These are phyloP conservation scores for Megalonaias nervosa DNA, from an alignment of 1,140 invertebrate genomes.

Conservation along the genomic window DNA sequence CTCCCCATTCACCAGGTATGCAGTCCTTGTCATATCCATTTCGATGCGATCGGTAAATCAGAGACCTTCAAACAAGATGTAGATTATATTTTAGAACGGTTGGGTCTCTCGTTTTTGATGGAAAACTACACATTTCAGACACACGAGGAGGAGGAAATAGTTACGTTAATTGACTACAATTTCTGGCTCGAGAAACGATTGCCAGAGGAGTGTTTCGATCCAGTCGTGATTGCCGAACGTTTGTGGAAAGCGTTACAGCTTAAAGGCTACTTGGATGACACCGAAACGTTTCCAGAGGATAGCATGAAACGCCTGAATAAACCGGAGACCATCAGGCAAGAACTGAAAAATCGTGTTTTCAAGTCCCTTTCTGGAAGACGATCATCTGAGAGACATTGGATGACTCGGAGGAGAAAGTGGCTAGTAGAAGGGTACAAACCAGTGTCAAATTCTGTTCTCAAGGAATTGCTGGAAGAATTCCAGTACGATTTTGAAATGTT, in stretches of 20 bases:
- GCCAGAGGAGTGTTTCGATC: background rate
- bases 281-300: background rate
- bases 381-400: background rate
- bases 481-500: constrained; percentile 17
- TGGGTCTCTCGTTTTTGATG: constrained; percentile 3
- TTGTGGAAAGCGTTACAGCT: constrained; percentile 26
- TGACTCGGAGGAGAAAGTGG: background rate
- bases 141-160: background rate
- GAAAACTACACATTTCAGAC: background rate
- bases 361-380: background rate
- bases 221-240: background rate
- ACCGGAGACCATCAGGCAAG: background rate
- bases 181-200: background rate
- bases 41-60: constrained; percentile 28
- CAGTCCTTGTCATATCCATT: constrained; percentile 25
- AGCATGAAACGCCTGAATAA: background rate
- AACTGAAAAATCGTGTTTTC: background rate
- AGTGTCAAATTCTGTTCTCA: background rate
- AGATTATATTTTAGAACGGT: constrained; percentile 12
- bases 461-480: constrained; percentile 3
- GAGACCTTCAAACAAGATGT: constrained; percentile 31
- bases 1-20: constrained; percentile 6
- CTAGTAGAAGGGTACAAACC: constrained; percentile 5
- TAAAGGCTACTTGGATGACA: constrained; percentile 1
- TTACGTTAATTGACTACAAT: background rate